Evolutionary conservation across 1,140 invertebrate genomes (phyloP), one percentile per base, ranked within the genome.

Genomic region (Mesaphorura yosii): DNA sequence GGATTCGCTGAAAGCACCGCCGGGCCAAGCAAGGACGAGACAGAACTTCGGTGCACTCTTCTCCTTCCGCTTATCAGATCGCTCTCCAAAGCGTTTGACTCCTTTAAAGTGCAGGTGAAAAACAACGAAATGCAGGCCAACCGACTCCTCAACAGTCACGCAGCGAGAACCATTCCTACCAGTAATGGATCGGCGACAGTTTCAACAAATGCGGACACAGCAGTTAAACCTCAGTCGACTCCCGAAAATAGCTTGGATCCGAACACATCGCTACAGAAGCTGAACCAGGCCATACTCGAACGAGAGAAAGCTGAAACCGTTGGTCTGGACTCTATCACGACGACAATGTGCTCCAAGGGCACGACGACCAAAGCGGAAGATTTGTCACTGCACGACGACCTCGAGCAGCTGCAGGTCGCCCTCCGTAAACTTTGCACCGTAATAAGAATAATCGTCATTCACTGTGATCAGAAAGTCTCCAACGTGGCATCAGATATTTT

Each of bases 231-330:
- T n/a, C n/a, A n/a, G n/a, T n/a, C n/a, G n/a, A n/a, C n/a, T n/a
- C n/a, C n/a, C n/a, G n/a, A n/a, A n/a, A n/a, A n/a, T n/a, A n/a
- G n/a, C n/a, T n/a, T n/a, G n/a, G n/a, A n/a, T n/a, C n/a, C n/a
- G n/a, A 2, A 34, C 22, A 51, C 25, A 10, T 57, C 59, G 7
- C 22, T 61, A 23, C 51, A 55, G 42, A 57, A 48, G 46, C 42
- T 61, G 34, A 61, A 57, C 42, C 51, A 61, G 50, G 59, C 59
- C 10, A 61, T 61, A 48, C 31, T 55, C 29, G 59, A 61, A 4
- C 39, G 59, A n/a, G 55, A 61, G 29, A 53, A 28, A 25, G 59
- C 59, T 12, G 59, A 61, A 27, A 42, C 39, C 17, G 27, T 52
- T 2, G 48, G 25, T 1, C 31, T 44, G 1, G 50, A 53, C 20